Conservation (phyloP, 1,140 invertebrate species). For the Drosophila mauritiana region DNA sequence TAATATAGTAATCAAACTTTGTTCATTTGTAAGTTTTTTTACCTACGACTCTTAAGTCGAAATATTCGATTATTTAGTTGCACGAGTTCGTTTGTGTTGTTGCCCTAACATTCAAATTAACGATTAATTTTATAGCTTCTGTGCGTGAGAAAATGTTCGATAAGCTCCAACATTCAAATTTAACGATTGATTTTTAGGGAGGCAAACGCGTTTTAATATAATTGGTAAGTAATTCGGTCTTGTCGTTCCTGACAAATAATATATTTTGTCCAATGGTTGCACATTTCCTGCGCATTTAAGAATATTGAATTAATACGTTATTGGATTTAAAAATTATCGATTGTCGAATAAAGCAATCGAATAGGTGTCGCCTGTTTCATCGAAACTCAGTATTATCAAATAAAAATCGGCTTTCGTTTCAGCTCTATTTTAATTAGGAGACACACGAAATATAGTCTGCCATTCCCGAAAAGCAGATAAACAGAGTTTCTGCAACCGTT, state of each 20-base stretch:
- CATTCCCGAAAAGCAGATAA: slow-evolving; percentile 1
- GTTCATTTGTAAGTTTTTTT: no score
- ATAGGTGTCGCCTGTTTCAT: neutral
- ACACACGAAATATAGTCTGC: slow-evolving; percentile 29
- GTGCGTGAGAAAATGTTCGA: neutral
- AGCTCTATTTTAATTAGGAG: slow-evolving; percentile 24
- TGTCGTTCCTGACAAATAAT: no score
- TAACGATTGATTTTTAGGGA: neutral
- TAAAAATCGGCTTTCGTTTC: neutral
- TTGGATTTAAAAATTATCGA: neutral
- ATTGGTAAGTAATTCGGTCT: neutral
- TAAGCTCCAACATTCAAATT: neutral
- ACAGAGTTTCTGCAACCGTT: slow-evolving; percentile 7
- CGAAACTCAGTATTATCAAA: neutral
- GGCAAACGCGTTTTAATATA: neutral
- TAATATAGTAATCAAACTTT: no score
- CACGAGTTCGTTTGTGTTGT: neutral
- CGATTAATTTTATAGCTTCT: neutral
- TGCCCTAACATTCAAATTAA: no score
- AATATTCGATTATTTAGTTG: neutral
- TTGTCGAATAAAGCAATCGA: neutral
- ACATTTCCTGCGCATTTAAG: no score
- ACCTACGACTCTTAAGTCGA: neutral
- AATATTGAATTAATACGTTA: no score
- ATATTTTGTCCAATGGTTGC: no score